These are phyloP conservation scores for Actenoides hombroni DNA, from an alignment of 2,113 vertebrate species.

Conservation along the genomic window DNA sequence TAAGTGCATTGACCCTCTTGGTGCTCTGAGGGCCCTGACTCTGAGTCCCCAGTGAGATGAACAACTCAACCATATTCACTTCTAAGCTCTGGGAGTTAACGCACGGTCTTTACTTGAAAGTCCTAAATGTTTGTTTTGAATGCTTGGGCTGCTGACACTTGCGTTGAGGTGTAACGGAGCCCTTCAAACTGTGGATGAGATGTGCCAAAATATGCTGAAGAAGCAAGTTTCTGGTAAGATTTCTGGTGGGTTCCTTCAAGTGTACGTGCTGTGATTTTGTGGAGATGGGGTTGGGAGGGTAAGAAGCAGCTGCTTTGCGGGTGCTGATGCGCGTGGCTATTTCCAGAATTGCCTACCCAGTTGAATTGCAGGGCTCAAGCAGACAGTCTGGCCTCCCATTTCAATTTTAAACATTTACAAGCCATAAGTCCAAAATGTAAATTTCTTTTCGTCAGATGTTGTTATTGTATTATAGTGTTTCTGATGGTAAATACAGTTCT, in stretches of 20 bases:
- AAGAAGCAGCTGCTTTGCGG: neutral
- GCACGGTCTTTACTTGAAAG: neutral
- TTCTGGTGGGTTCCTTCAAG: neutral
- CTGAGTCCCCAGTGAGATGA: neutral
- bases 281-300: neutral
- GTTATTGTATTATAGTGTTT: neutral
- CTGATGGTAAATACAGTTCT: neutral
- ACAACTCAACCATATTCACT: neutral
- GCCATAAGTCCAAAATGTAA: neutral
- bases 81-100: neutral
- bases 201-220: neutral
- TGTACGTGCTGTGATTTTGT: accelerated
- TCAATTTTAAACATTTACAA: neutral
- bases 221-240: neutral
- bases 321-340: neutral
- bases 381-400: neutral
- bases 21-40: neutral
- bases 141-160: neutral
- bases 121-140: neutral
- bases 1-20: neutral
- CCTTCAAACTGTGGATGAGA: neutral
- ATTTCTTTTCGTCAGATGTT: neutral
- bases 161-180: neutral
- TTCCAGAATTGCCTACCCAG: neutral
- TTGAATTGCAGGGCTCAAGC: neutral